A percentile compares a stretch with the other conserved stretches of the same genome.
phyloP scores from a whole-genome alignment of 2,113 vertebrate species.

The Cyprinodon brontotheroides region DNA sequence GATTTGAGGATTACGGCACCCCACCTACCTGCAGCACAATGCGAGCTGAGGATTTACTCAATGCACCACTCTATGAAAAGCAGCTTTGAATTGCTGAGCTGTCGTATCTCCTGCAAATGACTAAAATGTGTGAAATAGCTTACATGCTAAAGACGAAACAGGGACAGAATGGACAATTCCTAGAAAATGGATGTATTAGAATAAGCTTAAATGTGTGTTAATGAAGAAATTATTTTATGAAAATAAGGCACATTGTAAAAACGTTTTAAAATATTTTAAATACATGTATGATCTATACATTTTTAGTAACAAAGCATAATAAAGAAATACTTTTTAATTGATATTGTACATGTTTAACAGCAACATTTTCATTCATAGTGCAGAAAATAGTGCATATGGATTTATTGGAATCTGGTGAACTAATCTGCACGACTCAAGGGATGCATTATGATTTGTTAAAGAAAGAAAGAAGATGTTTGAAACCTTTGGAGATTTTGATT shows the following conservation, averaged over 20 bases:
- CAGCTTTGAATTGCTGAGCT: constrained; percentile 16
- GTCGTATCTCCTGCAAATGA: constrained; percentile 22
- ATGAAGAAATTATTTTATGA: not conserved
- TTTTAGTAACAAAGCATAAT: too few relatives aligned
- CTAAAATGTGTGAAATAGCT: constrained; percentile 28
- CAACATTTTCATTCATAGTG: not conserved
- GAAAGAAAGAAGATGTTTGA: too few relatives aligned
- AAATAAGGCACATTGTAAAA: not conserved
- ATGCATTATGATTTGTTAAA: too few relatives aligned
- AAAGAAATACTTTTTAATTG: not conserved
- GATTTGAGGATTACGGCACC: constrained; percentile 53
- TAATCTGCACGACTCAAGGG: not conserved
- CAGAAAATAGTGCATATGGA: not conserved
- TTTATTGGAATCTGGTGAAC: not conserved
- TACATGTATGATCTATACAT: not conserved
- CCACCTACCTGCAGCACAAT: constrained; percentile 53
- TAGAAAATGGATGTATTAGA: not conserved
- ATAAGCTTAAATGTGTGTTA: not conserved
- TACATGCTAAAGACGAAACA: not conserved
- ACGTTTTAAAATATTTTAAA: not conserved
- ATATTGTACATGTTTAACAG: not conserved
- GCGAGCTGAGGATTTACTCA: constrained; percentile 7
- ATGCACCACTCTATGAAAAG: constrained; percentile 39
- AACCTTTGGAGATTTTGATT: not conserved
- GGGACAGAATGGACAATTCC: not conserved